Evolutionary conservation across 2,113 vertebrate genomes (phyloP).

Genomic region (Suncus etruscus): DNA sequence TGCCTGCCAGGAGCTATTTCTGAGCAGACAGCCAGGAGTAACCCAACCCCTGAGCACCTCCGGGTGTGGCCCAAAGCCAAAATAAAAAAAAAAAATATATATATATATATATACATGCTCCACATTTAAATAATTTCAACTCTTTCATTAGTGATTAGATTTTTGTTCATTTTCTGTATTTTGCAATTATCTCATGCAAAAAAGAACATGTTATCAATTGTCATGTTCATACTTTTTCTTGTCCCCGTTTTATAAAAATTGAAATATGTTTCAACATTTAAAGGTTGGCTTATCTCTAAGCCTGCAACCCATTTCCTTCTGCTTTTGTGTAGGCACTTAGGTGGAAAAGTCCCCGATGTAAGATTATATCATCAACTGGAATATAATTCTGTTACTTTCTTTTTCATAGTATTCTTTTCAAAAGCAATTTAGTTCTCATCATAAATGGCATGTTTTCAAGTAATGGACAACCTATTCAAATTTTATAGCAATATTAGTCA

Average conservation of each 20-base stretch:
- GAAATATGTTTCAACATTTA: not conserved
- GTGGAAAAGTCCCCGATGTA: not conserved
- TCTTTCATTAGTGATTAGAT: slow-evolving; percentile 8
- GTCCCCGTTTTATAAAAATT: not conserved
- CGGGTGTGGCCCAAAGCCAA: no score
- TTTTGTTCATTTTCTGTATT: not conserved
- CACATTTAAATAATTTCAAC: not conserved
- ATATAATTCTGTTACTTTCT: slow-evolving; percentile 40
- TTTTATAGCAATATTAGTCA: slow-evolving; percentile 62
- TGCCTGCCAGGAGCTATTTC: no score
- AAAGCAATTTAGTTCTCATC: slow-evolving; percentile 49
- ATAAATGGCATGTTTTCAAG: slow-evolving; percentile 55
- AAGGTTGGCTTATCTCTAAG: not conserved
- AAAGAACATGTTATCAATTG: not conserved
- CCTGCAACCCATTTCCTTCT: not conserved
- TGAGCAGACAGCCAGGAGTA: no score
- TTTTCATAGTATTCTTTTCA: slow-evolving; percentile 57
- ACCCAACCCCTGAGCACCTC: no score
- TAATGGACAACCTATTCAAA: slow-evolving; percentile 58
- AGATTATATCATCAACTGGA: slow-evolving; percentile 28
- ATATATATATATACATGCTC: not conserved
- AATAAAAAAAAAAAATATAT: no score
- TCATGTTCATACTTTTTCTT: not conserved
- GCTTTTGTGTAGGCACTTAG: not conserved
- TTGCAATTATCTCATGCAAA: not conserved